A percentile compares a stretch with the other conserved stretches of the same genome.
Evolutionary conservation across 2,113 vertebrate species (phyloP).

Genomic region (Candoia aspera): DNA sequence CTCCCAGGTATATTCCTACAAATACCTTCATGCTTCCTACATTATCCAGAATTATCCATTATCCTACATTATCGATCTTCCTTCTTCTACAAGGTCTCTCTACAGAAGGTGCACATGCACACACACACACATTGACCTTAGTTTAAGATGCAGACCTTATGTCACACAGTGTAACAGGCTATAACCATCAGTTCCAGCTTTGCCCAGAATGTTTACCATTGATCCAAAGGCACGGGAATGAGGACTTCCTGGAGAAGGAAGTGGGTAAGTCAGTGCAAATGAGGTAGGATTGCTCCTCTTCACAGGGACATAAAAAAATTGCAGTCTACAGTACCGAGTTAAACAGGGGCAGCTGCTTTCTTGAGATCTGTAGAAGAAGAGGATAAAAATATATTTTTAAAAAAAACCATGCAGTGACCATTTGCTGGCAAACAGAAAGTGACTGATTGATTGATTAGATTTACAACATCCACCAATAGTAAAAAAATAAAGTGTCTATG

Average conservation of each 20-base stretch:
- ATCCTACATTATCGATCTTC: too few species aligned
- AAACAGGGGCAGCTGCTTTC: slow-evolving; percentile 85
- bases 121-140: background rate
- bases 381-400: slow-evolving; percentile 4
- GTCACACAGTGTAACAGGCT: too few species aligned
- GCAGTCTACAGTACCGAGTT: slow-evolving; percentile 87
- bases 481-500: background rate
- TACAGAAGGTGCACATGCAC: background rate
- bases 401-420: accelerated
- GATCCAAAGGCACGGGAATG: slow-evolving; percentile 24
- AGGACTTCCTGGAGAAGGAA: slow-evolving; percentile 17
- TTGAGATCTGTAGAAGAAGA: slow-evolving; percentile 66
- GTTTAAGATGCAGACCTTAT: too few species aligned
- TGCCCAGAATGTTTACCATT: slow-evolving; percentile 48
- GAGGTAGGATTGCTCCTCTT: slow-evolving; percentile 73
- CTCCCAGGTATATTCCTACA: too few species aligned
- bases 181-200: too few species aligned
- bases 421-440: background rate
- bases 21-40: too few species aligned
- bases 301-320: slow-evolving; percentile 91
- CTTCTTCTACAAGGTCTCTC: too few species aligned
- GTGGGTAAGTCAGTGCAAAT: slow-evolving; percentile 9
- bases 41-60: background rate
- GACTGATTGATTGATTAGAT: background rate
- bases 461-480: background rate